These are phyloP conservation scores for Cygnus olor DNA, from an alignment of 2,797 vertebrate genomes.

Conservation along the genomic window DNA sequence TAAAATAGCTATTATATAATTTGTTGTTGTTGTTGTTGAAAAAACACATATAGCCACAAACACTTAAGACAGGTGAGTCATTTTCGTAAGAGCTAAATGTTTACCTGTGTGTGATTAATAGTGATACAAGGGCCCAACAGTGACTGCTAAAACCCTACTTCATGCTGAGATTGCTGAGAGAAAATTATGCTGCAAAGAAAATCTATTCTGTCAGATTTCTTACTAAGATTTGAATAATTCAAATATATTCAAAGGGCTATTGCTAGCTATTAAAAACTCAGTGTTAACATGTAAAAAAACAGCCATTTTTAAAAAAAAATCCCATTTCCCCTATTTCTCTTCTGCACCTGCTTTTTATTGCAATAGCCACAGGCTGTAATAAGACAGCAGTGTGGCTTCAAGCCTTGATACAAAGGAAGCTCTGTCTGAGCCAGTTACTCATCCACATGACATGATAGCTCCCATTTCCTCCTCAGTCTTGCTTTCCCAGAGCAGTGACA, in stretches of 20 bases:
- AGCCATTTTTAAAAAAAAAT: background rate
- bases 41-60: background rate
- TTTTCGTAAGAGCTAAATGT: background rate
- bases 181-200: background rate
- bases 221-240: background rate
- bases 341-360: slow-evolving; percentile 69
- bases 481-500: slow-evolving; percentile 64
- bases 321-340: slow-evolving; percentile 9
- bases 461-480: slow-evolving; percentile 64
- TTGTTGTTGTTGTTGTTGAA: background rate
- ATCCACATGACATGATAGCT: slow-evolving; percentile 69
- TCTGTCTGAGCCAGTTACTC: slow-evolving; percentile 66
- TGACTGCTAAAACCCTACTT: background rate
- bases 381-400: slow-evolving; percentile 34
- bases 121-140: background rate
- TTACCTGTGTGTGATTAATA: background rate
- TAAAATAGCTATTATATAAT: background rate
- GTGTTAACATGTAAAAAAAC: background rate
- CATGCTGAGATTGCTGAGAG: background rate
- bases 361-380: slow-evolving; percentile 64
- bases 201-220: background rate
- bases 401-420: slow-evolving; percentile 55
- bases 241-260: background rate
- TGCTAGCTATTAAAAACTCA: background rate
- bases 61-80: background rate